Conservation (phyloP, 2,113 vertebrate species). For the Anthoscopus minutus region DNA sequence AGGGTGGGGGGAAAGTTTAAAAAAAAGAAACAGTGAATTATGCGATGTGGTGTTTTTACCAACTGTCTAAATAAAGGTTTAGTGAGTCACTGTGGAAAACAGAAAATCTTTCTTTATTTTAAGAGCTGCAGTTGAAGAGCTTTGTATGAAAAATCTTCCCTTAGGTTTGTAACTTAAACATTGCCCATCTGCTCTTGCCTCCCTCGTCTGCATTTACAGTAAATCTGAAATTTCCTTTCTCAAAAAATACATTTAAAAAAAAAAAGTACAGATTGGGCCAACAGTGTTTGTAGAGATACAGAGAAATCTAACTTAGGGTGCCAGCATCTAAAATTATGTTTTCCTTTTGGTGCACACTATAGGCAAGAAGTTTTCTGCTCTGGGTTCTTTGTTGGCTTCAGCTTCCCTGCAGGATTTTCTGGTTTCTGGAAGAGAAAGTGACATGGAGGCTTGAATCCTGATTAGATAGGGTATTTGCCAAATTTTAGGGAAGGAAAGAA, state of each 20-base stretch:
- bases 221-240: slow-evolving; percentile 61
- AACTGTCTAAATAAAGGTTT: slow-evolving; percentile 81
- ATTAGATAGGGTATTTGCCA: not conserved
- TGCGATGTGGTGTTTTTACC: slow-evolving; percentile 73
- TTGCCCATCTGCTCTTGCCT: slow-evolving; percentile 67
- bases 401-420: not conserved
- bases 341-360: not conserved
- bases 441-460: not conserved
- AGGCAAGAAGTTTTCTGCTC: not conserved
- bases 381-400: not conserved
- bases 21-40: slow-evolving; percentile 65
- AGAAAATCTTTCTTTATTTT: slow-evolving; percentile 75
- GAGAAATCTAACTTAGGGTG: not conserved
- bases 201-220: slow-evolving; percentile 61
- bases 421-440: not conserved
- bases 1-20: not conserved
- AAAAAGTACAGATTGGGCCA: not conserved
- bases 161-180: slow-evolving; percentile 72
- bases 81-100: slow-evolving; percentile 76
- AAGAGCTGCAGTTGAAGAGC: slow-evolving; percentile 68
- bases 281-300: not conserved
- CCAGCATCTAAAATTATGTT: not conserved
- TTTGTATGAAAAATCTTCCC: slow-evolving; percentile 69
- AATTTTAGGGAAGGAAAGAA: not conserved
- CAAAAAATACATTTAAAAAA: not conserved